Evolutionary conservation across 2,113 vertebrate genomes (phyloP).

Genomic region (Seriola rivoliana): DNA sequence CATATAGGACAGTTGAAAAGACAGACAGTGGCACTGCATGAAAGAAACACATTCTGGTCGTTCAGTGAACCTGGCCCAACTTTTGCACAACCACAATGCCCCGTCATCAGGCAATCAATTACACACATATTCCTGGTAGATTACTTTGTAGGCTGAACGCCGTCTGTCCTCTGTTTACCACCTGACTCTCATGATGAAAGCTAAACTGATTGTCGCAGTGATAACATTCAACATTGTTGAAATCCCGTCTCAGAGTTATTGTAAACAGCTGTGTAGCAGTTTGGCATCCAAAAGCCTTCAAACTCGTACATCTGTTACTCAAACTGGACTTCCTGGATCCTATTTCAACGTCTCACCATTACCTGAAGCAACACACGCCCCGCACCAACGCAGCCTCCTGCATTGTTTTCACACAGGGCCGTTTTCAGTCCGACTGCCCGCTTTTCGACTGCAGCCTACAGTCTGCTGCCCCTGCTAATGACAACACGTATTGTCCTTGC

Average conservation of each 20-base stretch:
- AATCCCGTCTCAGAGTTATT: not conserved
- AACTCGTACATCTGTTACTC: not conserved
- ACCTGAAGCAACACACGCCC: not conserved
- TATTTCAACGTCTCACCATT: not conserved
- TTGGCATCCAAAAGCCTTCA: not conserved
- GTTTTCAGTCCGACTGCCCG: not conserved
- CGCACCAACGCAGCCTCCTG: not conserved
- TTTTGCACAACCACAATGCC: too few relatives aligned
- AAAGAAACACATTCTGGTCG: too few relatives aligned
- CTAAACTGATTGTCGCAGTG: not conserved
- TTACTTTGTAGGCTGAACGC: not conserved
- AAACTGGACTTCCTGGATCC: not conserved
- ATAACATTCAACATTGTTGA: slow-evolving; percentile 1
- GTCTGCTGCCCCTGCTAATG: not conserved
- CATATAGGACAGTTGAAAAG: too few relatives aligned
- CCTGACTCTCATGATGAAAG: not conserved
- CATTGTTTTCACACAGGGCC: not conserved
- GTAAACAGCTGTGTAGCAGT: not conserved
- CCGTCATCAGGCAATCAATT: not conserved
- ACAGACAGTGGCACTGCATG: too few relatives aligned
- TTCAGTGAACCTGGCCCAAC: too few relatives aligned
- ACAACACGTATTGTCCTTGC: slow-evolving; percentile 7
- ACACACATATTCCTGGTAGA: not conserved
- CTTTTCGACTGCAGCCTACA: not conserved
- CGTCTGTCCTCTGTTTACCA: not conserved